Conservation (phyloP, 1,140 invertebrate genomes). For the Lucilia cuprina region DNA sequence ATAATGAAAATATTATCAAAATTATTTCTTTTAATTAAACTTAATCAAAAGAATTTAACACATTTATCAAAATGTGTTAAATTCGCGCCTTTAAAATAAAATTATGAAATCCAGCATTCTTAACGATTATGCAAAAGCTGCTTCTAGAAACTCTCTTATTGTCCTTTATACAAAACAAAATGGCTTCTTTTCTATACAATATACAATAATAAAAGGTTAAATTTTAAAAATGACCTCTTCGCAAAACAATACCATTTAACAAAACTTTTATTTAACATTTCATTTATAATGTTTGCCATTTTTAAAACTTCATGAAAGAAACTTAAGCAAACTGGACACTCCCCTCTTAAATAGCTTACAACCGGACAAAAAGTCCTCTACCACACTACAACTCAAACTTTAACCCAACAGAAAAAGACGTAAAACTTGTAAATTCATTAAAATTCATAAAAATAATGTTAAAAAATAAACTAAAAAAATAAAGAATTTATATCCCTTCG, state of each 20-base stretch:
- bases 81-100: background rate
- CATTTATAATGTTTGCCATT: constrained; percentile 9
- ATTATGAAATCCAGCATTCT: background rate
- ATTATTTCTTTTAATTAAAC: too few relatives aligned
- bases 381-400: background rate
- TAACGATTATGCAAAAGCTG: too few relatives aligned
- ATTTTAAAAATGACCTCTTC: constrained; percentile 29
- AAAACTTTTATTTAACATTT: background rate
- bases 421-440: background rate
- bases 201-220: constrained; percentile 12
- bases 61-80: too few relatives aligned
- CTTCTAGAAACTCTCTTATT: too few relatives aligned
- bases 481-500: background rate
- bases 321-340: constrained; percentile 16
- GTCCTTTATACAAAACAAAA: background rate
- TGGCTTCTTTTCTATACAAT: background rate
- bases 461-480: background rate
- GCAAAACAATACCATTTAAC: background rate
- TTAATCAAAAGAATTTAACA: too few relatives aligned
- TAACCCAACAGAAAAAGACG: background rate
- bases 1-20: too few relatives aligned
- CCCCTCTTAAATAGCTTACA: constrained; percentile 13
- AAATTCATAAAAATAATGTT: background rate
- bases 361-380: background rate
- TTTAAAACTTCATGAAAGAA: background rate